Conservation (phyloP, 1,140 invertebrate species). For the Octopus sinensis region DNA sequence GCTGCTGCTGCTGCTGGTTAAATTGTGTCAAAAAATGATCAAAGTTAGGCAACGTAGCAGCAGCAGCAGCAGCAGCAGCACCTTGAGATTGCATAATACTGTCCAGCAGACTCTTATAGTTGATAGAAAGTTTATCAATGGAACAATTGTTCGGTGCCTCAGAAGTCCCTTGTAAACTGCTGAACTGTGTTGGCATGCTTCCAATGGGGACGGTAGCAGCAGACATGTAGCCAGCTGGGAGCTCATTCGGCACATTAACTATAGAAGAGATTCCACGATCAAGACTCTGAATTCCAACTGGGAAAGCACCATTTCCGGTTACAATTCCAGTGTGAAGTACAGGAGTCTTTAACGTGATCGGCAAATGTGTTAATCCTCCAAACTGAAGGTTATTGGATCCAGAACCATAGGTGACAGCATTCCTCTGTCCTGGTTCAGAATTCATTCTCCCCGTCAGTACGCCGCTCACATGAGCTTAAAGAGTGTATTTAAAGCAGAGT, state of each 20-base stretch:
- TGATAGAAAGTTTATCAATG: not conserved
- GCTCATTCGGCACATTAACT: slow-evolving; percentile 4
- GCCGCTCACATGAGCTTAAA: slow-evolving; percentile 5
- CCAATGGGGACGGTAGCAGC: not conserved
- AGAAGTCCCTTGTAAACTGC: not conserved
- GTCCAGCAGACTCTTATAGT: slow-evolving; percentile 5
- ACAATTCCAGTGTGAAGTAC: slow-evolving; percentile 6
- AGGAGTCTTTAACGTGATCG: slow-evolving; percentile 9
- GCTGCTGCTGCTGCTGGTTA: slow-evolving; percentile 30
- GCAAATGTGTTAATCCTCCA: not conserved
- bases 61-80: slow-evolving; percentile 19
- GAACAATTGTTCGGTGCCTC: not conserved
- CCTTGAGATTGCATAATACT: slow-evolving; percentile 8
- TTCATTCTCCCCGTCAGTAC: slow-evolving; percentile 13
- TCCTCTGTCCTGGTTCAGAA: slow-evolving; percentile 14
- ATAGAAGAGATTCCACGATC: slow-evolving; percentile 1
- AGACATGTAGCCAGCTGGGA: slow-evolving; percentile 8
- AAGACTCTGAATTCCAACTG: slow-evolving; percentile 3
- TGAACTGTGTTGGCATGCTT: slow-evolving; percentile 12
- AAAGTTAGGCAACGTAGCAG: slow-evolving; percentile 34
- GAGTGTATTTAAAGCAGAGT: not conserved
- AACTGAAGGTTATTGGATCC: slow-evolving; percentile 2
- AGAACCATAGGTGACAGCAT: slow-evolving; percentile 14
- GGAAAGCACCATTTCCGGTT: not conserved
- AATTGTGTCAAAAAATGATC: slow-evolving; percentile 38